A percentile compares a stretch with the other conserved stretches of the same genome.
These are phyloP conservation scores for Drosophila aldrichi DNA, from an alignment of 2,888 invertebrate genomes.

Conservation along the genomic window DNA sequence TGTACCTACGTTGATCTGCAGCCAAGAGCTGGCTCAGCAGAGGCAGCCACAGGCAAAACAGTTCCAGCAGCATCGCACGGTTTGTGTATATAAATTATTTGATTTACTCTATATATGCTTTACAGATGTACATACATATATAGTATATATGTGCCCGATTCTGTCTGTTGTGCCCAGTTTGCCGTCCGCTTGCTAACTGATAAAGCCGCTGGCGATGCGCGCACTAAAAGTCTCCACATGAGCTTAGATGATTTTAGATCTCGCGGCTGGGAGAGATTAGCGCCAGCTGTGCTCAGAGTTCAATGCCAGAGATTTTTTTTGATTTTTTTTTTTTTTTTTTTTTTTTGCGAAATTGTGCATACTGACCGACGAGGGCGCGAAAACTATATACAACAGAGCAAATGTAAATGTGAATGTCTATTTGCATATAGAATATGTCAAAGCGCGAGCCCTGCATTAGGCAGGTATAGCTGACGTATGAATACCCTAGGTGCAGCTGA, in stretches of 20 bases:
- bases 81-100: conserved; percentile 3
- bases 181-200: conserved; percentile 58
- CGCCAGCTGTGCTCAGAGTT: conserved; percentile 54
- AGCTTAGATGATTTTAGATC: conserved; percentile 26
- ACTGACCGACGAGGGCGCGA: conserved; percentile 51
- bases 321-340: conserved; percentile 5
- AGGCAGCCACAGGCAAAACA: conserved; percentile 32
- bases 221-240: conserved; percentile 45
- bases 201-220: conserved; percentile 47
- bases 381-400: conserved; percentile 17
- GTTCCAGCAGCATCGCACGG: conserved; percentile 41
- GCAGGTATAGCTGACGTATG: neutral
- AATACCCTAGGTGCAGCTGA: neutral
- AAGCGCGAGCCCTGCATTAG: neutral
- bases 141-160: conserved; percentile 22
- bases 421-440: neutral
- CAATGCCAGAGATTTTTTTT: conserved; percentile 62
- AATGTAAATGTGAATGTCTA: neutral
- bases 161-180: conserved; percentile 42
- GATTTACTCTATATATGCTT: neutral
- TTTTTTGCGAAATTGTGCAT: conserved; percentile 46
- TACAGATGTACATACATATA: neutral
- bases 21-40: conserved; percentile 34
- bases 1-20: conserved; percentile 56
- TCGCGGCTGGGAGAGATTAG: conserved; percentile 31